Conservation (phyloP, 2,113 vertebrate genomes). For the Bubo scandiacus region DNA sequence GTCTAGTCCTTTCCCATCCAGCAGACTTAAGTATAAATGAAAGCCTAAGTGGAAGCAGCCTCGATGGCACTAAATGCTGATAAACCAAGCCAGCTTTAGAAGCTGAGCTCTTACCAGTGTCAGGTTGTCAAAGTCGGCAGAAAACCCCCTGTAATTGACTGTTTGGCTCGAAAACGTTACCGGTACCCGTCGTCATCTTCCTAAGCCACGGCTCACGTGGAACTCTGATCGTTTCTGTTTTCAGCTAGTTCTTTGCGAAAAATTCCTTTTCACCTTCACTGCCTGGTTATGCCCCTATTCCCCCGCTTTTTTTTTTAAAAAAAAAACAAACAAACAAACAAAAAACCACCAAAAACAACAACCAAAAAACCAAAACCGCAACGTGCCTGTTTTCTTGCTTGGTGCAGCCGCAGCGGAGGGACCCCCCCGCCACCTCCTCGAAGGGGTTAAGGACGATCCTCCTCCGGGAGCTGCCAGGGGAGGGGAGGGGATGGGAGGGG, state of each 20-base stretch:
- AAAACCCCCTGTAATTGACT: not conserved
- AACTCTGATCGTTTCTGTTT: accelerated
- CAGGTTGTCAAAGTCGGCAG: not conserved
- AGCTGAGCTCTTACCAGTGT: not conserved
- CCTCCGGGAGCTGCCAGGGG: not conserved
- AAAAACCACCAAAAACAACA: no score
- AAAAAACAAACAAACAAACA: no score
- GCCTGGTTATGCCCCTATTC: not conserved
- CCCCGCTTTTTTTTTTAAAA: no score
- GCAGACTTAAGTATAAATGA: accelerated
- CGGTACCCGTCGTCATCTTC: accelerated
- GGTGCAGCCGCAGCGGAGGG: not conserved
- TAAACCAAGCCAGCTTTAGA: not conserved
- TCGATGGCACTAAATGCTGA: accelerated
- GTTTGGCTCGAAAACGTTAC: accelerated
- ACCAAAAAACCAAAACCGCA: no score
- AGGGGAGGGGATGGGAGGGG: no score
- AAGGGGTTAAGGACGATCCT: slow-evolving; percentile 70
- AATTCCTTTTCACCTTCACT: no score
- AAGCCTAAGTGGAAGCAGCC: not conserved
- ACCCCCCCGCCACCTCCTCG: not conserved
- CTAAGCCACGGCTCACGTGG: accelerated
- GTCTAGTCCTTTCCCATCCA: not conserved
- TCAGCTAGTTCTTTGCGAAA: accelerated
- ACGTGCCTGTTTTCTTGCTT: not conserved